Conservation (phyloP, 1,140 invertebrate genomes). For the Drosophila sturtevanti region DNA sequence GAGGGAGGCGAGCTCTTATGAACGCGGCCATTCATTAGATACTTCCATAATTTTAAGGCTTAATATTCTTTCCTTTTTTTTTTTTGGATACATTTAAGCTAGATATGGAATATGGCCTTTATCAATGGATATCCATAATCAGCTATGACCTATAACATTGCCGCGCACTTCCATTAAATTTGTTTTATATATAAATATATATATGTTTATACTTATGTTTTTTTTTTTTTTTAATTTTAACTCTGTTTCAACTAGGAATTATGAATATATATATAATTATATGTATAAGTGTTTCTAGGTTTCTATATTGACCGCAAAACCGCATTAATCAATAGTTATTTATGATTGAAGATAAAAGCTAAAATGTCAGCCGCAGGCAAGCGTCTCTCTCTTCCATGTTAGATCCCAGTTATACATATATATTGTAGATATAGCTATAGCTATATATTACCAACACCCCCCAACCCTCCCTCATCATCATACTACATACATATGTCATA, state of each 20-base stretch:
- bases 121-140: not conserved
- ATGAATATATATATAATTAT: not conserved
- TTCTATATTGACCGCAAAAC: not conserved
- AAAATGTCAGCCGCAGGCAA: not conserved
- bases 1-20: not conserved
- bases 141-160: not conserved
- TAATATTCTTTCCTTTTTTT: not conserved
- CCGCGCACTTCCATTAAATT: not conserved
- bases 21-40: not conserved
- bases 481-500: not conserved
- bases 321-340: slow-evolving; percentile 12
- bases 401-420: slow-evolving; percentile 9
- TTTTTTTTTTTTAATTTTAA: not conserved
- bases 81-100: not conserved
- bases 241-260: not conserved
- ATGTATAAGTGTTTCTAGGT: not conserved
- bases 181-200: not conserved
- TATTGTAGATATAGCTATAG: not conserved
- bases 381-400: slow-evolving; percentile 12
- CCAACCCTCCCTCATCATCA: not conserved
- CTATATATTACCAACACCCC: not conserved
- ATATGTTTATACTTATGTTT: no score
- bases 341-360: not conserved
- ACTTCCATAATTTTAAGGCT: slow-evolving; percentile 1
- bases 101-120: not conserved